phyloP scores from a whole-genome alignment of 2,113 vertebrate species.

The Nestor notabilis region DNA sequence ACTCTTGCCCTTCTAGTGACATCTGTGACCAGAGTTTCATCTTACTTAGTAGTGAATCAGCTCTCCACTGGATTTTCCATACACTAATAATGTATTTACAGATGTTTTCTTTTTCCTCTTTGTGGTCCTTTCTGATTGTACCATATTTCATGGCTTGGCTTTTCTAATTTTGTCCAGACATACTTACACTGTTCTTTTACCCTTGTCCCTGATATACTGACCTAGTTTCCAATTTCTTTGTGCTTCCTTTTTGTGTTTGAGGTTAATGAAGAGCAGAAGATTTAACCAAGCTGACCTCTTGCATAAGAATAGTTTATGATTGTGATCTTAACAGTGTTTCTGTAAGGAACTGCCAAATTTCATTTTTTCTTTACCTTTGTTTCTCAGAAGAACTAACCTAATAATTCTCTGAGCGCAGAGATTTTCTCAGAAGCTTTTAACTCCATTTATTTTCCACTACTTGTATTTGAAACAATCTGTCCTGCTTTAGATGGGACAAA shows the following conservation, averaged over 20 bases:
- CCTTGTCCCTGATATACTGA: slow-evolving; percentile 60
- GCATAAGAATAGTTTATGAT: slow-evolving; percentile 44
- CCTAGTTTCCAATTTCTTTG: slow-evolving; percentile 46
- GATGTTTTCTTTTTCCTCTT: slow-evolving; percentile 7
- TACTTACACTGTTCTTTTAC: slow-evolving; percentile 34
- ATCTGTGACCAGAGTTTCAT: not conserved
- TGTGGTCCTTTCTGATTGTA: not conserved
- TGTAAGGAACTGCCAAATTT: slow-evolving; percentile 48
- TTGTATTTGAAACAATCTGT: slow-evolving; percentile 41
- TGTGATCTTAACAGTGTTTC: slow-evolving; percentile 53
- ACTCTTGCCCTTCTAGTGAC: not conserved
- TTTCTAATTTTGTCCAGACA: slow-evolving; percentile 4
- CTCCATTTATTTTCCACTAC: slow-evolving; percentile 44
- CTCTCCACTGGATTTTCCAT: not conserved
- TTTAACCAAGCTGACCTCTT: slow-evolving; percentile 44
- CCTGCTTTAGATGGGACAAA: slow-evolving; percentile 27
- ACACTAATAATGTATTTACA: not conserved
- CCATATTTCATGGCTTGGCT: not conserved
- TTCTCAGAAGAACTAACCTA: slow-evolving; percentile 56
- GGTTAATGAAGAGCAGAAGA: slow-evolving; percentile 60
- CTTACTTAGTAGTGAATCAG: not conserved
- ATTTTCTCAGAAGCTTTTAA: slow-evolving; percentile 37
- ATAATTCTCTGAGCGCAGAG: slow-evolving; percentile 50
- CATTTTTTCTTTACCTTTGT: slow-evolving; percentile 27
- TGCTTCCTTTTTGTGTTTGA: slow-evolving; percentile 40